Percentiles rank a stretch among this genome's conserved stretches.
These are phyloP conservation scores for Bombus superbus DNA, from an alignment of 1,140 invertebrate species.

Conservation along the genomic window DNA sequence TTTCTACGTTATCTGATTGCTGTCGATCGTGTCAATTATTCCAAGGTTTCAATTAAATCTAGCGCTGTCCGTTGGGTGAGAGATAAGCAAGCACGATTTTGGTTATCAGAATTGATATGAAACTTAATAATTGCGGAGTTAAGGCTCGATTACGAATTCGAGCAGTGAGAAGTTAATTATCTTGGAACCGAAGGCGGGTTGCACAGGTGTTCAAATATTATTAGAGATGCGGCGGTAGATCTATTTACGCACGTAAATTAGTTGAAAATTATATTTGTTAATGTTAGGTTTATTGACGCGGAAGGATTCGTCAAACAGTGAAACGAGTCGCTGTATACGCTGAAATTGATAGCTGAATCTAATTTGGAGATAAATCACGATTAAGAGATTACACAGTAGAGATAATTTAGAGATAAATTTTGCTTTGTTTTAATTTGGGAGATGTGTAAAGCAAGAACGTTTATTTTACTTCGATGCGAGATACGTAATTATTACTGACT, in stretches of 20 bases:
- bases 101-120: neutral
- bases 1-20: neutral
- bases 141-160: neutral
- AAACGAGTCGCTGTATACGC: too few relatives aligned
- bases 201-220: conserved; percentile 22
- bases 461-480: neutral
- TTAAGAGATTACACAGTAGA: neutral
- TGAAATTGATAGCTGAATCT: neutral
- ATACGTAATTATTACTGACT: too few relatives aligned
- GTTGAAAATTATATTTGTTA: conserved; percentile 10
- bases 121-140: neutral
- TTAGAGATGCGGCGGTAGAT: neutral
- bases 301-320: neutral
- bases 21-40: neutral
- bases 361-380: neutral
- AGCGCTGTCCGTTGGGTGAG: neutral
- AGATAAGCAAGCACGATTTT: neutral
- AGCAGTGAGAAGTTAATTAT: conserved; percentile 13
- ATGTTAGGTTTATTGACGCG: neutral
- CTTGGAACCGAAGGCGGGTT: neutral
- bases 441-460: too few relatives aligned
- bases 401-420: neutral
- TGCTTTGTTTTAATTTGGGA: neutral
- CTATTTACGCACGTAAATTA: conserved; percentile 9
- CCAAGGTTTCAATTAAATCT: neutral